phyloP scores from a whole-genome alignment of 2,113 vertebrate species.

The Marcusenius ussheri region DNA sequence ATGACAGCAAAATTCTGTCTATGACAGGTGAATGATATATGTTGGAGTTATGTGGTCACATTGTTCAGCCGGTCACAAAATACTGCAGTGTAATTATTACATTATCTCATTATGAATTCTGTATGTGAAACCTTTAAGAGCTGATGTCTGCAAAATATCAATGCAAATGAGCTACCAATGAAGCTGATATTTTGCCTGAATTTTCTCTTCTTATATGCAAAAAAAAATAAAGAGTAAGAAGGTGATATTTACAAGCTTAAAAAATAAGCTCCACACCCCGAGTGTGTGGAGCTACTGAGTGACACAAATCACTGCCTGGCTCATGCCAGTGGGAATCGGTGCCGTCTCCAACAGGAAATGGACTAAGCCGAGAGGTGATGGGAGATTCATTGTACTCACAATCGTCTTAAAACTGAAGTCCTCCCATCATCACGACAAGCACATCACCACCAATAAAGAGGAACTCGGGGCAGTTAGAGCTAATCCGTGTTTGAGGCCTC shows the following conservation, averaged over 20 bases:
- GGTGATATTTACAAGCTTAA: not conserved
- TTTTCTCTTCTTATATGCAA: not conserved
- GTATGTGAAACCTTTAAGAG: not conserved
- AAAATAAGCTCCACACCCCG: not conserved
- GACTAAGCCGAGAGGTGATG: not conserved
- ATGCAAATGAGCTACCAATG: not conserved
- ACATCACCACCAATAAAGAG: not conserved
- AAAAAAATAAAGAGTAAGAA: not conserved
- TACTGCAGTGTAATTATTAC: not conserved
- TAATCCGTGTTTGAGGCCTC: constrained; percentile 40
- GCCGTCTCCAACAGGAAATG: not conserved
- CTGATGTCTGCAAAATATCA: not conserved
- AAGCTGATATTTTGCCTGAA: not conserved
- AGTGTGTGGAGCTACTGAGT: not conserved
- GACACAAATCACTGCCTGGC: not conserved
- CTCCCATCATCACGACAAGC: not conserved
- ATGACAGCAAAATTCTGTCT: not conserved
- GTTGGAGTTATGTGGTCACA: not conserved
- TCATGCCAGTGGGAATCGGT: not conserved
- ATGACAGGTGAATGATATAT: not conserved
- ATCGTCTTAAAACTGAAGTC: not conserved
- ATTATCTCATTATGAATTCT: not conserved
- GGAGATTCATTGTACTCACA: not conserved
- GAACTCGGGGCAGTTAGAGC: not conserved
- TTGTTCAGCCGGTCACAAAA: not conserved